A percentile compares a stretch with the other conserved stretches of the same genome.
phyloP scores from a whole-genome alignment of 2,888 invertebrate genomes.

The Phasia obesa region DNA sequence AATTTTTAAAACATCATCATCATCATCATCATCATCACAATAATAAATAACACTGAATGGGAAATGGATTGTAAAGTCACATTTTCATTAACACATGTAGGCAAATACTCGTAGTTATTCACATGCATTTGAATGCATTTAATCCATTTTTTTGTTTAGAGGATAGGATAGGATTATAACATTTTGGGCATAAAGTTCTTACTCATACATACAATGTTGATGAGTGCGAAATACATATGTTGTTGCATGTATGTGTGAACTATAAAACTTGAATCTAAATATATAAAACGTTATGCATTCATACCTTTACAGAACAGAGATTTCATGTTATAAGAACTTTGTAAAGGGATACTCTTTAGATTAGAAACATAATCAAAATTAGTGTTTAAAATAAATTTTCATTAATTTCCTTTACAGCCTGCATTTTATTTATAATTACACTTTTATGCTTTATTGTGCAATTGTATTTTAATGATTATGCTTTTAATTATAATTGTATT shows the following conservation, averaged over 20 bases:
- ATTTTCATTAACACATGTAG: constrained; percentile 25
- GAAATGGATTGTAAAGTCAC: constrained; percentile 49
- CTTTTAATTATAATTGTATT: constrained; percentile 59
- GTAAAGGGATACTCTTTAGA: no score
- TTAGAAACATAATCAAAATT: background rate
- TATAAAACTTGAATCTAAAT: constrained; percentile 17
- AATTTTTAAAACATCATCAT: constrained; percentile 20
- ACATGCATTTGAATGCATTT: constrained; percentile 59
- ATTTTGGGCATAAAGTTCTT: constrained; percentile 13
- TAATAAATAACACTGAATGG: constrained; percentile 21
- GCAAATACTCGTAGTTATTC: constrained; percentile 8
- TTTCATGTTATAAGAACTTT: no score
- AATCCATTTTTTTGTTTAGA: constrained; percentile 52
- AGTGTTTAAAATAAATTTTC: background rate
- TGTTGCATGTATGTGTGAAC: background rate
- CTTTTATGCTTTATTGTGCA: constrained; percentile 3
- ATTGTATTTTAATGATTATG: constrained; percentile 54
- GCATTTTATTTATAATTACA: background rate
- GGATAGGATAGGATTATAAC: constrained; percentile 47
- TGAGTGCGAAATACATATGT: background rate
- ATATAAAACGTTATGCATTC: constrained; percentile 6
- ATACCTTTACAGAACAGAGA: background rate
- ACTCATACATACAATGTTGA: background rate
- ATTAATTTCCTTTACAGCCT: background rate
- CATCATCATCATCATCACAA: constrained; percentile 17